Percentiles rank a stretch among this genome's conserved stretches.
Evolutionary conservation across 2,113 vertebrate genomes (phyloP).

Genomic region (Clupea harengus): DNA sequence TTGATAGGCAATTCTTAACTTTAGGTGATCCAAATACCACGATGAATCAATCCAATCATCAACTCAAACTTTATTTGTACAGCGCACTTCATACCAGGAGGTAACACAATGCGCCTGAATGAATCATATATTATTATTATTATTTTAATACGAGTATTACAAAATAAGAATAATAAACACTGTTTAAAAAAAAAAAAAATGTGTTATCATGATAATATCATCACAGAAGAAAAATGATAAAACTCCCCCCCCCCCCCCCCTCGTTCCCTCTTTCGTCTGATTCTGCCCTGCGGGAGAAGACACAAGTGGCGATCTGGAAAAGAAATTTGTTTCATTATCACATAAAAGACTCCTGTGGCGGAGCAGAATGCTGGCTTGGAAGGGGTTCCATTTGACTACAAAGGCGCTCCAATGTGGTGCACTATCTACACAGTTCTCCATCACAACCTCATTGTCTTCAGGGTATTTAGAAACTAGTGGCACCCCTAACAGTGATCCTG

Average conservation of each 20-base stretch:
- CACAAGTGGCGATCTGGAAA: constrained; percentile 50
- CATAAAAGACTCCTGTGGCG: constrained; percentile 86
- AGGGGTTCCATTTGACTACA: constrained; percentile 73
- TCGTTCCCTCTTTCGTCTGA: too few relatives aligned
- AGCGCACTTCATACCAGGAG: too few relatives aligned
- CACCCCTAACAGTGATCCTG: neutral
- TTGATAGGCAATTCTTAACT: neutral
- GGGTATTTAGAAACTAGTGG: neutral
- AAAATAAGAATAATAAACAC: too few relatives aligned
- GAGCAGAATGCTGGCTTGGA: constrained; percentile 73
- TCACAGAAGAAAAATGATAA: neutral
- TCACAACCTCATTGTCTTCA: constrained; percentile 38
- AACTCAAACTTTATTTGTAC: too few relatives aligned
- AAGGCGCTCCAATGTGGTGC: constrained; percentile 71
- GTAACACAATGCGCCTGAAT: too few relatives aligned
- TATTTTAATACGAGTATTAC: too few relatives aligned
- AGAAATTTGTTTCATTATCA: constrained; percentile 89
- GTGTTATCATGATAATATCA: neutral
- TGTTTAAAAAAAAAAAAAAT: too few relatives aligned
- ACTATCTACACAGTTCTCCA: constrained; percentile 80
- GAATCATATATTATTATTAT: too few relatives aligned
- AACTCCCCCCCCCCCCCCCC: neutral
- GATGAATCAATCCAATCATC: too few relatives aligned
- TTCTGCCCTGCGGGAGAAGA: neutral
- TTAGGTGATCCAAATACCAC: too few relatives aligned